Evolutionary conservation across 2,888 invertebrate genomes (phyloP), one percentile per base, ranked within the genome.

Genomic region (Gari tellinella): DNA sequence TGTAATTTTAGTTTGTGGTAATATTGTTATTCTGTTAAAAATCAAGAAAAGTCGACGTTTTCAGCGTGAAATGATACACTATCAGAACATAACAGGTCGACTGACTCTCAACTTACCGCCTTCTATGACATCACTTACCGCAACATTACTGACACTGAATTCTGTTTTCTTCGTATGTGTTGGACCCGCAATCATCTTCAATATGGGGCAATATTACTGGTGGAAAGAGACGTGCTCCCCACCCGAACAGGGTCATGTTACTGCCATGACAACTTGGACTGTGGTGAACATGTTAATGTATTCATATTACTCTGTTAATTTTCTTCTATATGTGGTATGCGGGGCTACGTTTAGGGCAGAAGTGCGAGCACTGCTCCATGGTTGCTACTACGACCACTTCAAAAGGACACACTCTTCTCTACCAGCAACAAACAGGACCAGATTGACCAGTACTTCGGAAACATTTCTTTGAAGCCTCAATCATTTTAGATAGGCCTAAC

Each of bases 251-350:
- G 49, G 52, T 17, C 4, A 43, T 31, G 72, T 64, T 1, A 26
- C 46, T 10, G n/a, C 57, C 15, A 38, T 23, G 2, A 46, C 85
- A 3, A 41, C 61, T 12, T 76, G 80, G 78, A 81, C 84, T 0
- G 58, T 77, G 3, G 72, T 77, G 10, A 80, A 80, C 55, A 68
- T 85, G 17, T 57, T 85, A 2, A 80, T 81, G 84, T 87, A 87
- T 66, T 80, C 76, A 31, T 84, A 84, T 56, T 81, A 84, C 57
- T 72, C 85, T n/a, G 68, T 75, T 25, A 84, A 85, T 66, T 85
- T 86, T 61, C 26, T 86, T 10, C 60, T 84, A 25, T 87, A 87
- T 60, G 77, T 82, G 40, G 58, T 84, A 26, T 81, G 81, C n/a
- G 87, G 86, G 0, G 72, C 84, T 8, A 69, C 72, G 19, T 87